Percentiles rank a stretch among this genome's conserved stretches.
Conservation (phyloP, 2,888 invertebrate genomes). For the Pheosia tremula region DNA sequence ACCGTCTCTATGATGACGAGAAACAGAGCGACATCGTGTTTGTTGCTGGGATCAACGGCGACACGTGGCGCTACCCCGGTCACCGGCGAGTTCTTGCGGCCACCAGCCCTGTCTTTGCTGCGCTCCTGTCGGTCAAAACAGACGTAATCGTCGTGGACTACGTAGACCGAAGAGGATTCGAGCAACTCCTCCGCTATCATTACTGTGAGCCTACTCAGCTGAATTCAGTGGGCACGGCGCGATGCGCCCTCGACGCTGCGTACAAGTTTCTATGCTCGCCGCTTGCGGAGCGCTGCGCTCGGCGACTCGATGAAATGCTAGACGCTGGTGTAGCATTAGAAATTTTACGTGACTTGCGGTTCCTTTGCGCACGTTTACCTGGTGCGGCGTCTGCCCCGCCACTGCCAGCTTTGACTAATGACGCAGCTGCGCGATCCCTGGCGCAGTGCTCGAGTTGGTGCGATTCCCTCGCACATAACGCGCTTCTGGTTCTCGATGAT, state of each 20-base stretch:
- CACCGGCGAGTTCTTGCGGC: conserved; percentile 86
- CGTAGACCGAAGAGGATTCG: conserved; percentile 87
- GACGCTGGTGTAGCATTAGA: conserved; percentile 86
- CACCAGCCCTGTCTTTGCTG: conserved; percentile 86
- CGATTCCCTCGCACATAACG: conserved; percentile 87
- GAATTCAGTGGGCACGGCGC: conserved; percentile 86
- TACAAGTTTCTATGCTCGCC: conserved; percentile 89
- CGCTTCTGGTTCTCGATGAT: conserved; percentile 83
- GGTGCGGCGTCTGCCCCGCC: conserved; percentile 81
- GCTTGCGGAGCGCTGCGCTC: conserved; percentile 87
- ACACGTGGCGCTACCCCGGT: conserved; percentile 88
- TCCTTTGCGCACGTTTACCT: conserved; percentile 71
- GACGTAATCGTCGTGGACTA: conserved; percentile 83
- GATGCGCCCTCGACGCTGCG: conserved; percentile 89
- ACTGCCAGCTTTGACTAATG: conserved; percentile 67
- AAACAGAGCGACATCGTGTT: conserved; percentile 85
- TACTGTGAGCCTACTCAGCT: conserved; percentile 86
- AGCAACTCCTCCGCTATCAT: conserved; percentile 86
- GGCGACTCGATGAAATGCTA: conserved; percentile 86
- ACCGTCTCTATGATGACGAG: conserved; percentile 79
- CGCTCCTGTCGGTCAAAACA: conserved; percentile 77
- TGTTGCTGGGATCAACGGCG: conserved; percentile 86
- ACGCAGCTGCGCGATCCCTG: conserved; percentile 67
- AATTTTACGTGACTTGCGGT: conserved; percentile 85
- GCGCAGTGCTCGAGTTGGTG: conserved; percentile 81